These are phyloP conservation scores for Coenobita brevimanus DNA, from an alignment of 1,140 invertebrate genomes.

Conservation along the genomic window DNA sequence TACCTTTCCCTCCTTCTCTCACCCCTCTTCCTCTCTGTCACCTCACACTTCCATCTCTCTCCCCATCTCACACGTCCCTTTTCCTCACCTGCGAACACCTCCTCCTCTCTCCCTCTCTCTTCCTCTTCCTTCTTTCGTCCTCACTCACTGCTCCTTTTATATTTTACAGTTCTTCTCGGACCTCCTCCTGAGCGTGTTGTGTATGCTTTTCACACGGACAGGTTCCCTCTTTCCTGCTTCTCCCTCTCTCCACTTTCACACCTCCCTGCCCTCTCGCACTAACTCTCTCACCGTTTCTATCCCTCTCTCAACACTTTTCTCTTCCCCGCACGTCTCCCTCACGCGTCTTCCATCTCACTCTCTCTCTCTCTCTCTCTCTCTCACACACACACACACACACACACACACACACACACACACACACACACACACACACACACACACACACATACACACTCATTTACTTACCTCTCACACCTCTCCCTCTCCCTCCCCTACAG, in stretches of 20 bases:
- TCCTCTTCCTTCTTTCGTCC: background rate
- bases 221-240: background rate
- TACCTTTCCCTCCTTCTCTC: background rate
- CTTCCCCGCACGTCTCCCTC: background rate
- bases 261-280: background rate
- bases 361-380: conserved; percentile 7
- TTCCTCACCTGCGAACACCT: background rate
- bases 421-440: conserved; percentile 9
- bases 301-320: background rate
- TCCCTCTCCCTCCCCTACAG: conserved; percentile 72
- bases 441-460: conserved; percentile 3
- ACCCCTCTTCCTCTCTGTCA: background rate
- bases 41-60: background rate
- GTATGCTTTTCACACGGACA: background rate
- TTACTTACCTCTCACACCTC: background rate
- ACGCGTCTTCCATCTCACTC: background rate
- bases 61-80: background rate
- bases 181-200: no score
- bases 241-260: background rate
- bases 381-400: background rate
- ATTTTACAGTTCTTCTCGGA: no score
- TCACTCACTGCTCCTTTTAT: no score
- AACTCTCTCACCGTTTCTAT: background rate
- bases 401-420: background rate
- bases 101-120: background rate